These are phyloP conservation scores for Turnix velox DNA, from an alignment of 2,113 vertebrate species.

Conservation along the genomic window DNA sequence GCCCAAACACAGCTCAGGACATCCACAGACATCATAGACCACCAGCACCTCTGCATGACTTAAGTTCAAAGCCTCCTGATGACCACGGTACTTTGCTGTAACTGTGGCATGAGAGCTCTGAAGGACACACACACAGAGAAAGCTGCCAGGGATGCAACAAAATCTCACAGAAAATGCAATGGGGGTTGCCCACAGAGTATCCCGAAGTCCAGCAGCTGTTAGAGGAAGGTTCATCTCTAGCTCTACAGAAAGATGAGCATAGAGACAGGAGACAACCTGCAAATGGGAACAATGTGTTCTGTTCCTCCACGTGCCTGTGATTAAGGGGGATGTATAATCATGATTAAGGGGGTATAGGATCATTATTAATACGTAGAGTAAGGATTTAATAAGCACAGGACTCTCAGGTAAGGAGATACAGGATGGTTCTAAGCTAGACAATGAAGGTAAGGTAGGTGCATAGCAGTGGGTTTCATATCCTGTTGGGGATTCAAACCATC, in stretches of 20 bases:
- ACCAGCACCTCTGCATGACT: not conserved
- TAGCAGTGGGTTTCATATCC: no score
- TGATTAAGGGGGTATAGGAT: no score
- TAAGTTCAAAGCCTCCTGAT: not conserved
- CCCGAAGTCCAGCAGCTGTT: not conserved
- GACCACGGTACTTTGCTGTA: not conserved
- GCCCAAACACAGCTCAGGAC: not conserved
- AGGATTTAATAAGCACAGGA: no score
- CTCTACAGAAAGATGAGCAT: not conserved
- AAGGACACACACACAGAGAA: not conserved
- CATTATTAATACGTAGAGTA: no score
- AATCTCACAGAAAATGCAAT: not conserved
- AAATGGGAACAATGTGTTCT: accelerated
- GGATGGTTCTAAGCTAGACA: no score
- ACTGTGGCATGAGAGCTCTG: accelerated
- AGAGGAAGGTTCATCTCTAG: not conserved
- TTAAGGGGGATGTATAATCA: no score
- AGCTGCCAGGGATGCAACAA: not conserved
- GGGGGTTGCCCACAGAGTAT: not conserved
- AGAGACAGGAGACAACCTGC: not conserved
- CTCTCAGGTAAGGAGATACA: no score
- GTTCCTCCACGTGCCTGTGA: accelerated
- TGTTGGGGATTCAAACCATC: no score
- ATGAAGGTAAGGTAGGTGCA: no score
- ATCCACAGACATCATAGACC: not conserved